Evolutionary conservation across 2,797 vertebrate species (phyloP), one percentile per base, ranked within the genome.

Genomic region (Garrulus glandarius): DNA sequence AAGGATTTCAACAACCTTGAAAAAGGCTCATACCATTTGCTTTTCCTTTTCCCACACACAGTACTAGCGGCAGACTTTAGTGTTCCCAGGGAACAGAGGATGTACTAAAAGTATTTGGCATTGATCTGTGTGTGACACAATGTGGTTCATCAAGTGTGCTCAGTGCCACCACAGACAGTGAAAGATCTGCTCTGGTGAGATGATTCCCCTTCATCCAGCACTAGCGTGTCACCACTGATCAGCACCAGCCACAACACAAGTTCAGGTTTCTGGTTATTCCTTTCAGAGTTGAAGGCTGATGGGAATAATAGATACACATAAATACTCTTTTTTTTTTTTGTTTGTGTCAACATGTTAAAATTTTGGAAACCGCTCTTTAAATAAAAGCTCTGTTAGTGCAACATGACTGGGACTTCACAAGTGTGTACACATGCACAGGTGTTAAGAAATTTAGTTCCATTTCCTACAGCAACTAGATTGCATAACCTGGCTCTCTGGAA

Each of bases 1-100:
- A 49, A 82, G 67, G 52, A 84, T 95, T 96, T 84, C 88, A 94
- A n/a, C 69, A 88, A 79, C 76, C 76, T 90, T 82, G 69, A 67
- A 91, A 94, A 85, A 89, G 43, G 59, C 69, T 92, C 39, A 0
- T 83, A 41, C 59, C 1, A 37, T 90, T 95, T 90, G 72, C 61
- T 91, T 87, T 87, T 59, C 47, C 53, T 78, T 75, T 78, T 65
- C 64, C 91, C 61, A 86, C 79, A 61, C 69, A 81, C 89, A 37
- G 61, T 78, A 92, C 50, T 30, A 63, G 92, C 41, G 39, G 32
- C 91, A 93, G 94, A 69, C 76, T 91, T 89, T 4, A 52, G 76
- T 46, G 76, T 89, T 92, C 93, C 85, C 79, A 76, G 75, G 65
- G 72, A 96, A 78, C 72, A 71, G 82, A 71, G 39, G 83, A 55